Percentiles rank a stretch among this genome's conserved stretches.
phyloP scores from a whole-genome alignment of 1,140 invertebrate species.

The Onthophagus taurus region DNA sequence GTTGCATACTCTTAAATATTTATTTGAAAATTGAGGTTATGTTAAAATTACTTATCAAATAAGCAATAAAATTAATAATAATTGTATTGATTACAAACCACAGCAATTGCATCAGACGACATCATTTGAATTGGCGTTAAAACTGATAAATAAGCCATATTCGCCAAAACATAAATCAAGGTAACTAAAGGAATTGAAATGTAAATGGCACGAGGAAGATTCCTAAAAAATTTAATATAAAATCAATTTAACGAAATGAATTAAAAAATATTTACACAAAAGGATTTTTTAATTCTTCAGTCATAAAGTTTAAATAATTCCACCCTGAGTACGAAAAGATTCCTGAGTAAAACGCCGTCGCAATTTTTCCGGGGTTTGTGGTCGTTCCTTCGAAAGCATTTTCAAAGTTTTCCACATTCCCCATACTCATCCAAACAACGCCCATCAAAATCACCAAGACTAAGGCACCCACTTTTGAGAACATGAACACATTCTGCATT shows the following conservation, averaged over 20 bases:
- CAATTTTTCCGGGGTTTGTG: constrained; percentile 72
- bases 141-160: constrained; percentile 89
- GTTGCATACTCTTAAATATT: background rate
- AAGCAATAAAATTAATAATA: background rate
- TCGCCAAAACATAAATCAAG: constrained; percentile 83
- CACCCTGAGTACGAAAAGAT: constrained; percentile 96
- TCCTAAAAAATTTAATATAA: constrained; percentile 50
- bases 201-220: constrained; percentile 89
- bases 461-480: constrained; percentile 78
- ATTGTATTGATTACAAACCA: constrained; percentile 53
- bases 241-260: no score
- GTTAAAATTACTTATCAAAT: background rate
- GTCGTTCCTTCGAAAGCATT: constrained; percentile 71
- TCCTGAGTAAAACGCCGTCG: constrained; percentile 88
- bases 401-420: constrained; percentile 60
- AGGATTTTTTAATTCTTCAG: constrained; percentile 90
- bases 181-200: constrained; percentile 89
- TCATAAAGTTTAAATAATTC: constrained; percentile 96
- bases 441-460: constrained; percentile 74
- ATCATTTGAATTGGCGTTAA: constrained; percentile 73
- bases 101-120: constrained; percentile 84
- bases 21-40: background rate
- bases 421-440: constrained; percentile 57
- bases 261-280: constrained; percentile 54
- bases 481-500: constrained; percentile 84